Evolutionary conservation across 2,888 invertebrate genomes (phyloP).

Genomic region (Caenorhabditis sp.): DNA sequence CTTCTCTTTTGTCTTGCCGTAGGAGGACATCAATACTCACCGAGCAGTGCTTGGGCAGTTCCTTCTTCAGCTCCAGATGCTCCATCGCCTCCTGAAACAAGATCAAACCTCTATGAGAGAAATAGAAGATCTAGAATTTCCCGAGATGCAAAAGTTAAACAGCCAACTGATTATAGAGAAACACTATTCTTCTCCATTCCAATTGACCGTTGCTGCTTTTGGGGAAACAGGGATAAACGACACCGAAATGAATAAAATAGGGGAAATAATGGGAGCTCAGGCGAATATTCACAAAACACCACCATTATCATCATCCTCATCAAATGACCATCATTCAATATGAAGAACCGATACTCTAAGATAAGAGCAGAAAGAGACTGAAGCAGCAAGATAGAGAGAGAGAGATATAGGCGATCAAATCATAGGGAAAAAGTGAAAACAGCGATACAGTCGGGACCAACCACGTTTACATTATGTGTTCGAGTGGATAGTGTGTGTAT

Average conservation of each 20-base stretch:
- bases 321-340: conserved; percentile 14
- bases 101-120: conserved; percentile 64
- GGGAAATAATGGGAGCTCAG: conserved; percentile 23
- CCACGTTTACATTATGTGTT: conserved; percentile 39
- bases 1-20: not conserved
- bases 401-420: conserved; percentile 3
- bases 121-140: conserved; percentile 40
- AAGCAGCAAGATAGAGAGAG: not conserved
- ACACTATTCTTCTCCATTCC: not conserved
- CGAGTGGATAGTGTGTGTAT: conserved; percentile 19
- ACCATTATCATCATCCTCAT: conserved; percentile 18
- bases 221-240: conserved; percentile 24
- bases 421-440: conserved; percentile 21
- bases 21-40: conserved; percentile 60
- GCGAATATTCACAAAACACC: conserved; percentile 39
- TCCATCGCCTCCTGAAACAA: conserved; percentile 72
- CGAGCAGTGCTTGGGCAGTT: conserved; percentile 81
- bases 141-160: conserved; percentile 1
- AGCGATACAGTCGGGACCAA: conserved; percentile 39
- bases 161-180: conserved; percentile 4
- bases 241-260: conserved; percentile 32
- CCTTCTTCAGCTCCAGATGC: conserved; percentile 78
- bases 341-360: conserved; percentile 7
- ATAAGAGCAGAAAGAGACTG: conserved; percentile 13
- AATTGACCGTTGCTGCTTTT: not conserved